These are phyloP conservation scores for Melipona beecheii DNA, from an alignment of 2,888 invertebrate genomes.

Conservation along the genomic window DNA sequence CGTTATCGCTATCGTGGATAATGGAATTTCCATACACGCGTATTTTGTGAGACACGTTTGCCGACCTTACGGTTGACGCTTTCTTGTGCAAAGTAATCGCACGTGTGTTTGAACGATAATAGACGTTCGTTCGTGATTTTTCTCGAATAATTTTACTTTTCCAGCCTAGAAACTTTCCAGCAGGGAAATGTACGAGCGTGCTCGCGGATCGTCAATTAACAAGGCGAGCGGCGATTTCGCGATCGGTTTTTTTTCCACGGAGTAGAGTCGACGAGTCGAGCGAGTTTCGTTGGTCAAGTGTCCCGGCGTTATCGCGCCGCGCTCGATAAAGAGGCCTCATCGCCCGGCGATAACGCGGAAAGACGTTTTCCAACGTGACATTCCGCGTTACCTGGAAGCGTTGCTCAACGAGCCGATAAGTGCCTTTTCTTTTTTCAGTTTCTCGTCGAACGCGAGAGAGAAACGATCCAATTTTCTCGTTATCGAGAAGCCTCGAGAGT, in stretches of 20 bases:
- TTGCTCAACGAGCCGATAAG: slow-evolving; percentile 38
- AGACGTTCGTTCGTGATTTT: no score
- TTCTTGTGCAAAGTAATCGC: no score
- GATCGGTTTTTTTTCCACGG: not conserved
- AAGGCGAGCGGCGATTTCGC: not conserved
- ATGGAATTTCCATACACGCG: no score
- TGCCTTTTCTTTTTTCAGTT: not conserved
- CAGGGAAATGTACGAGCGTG: not conserved
- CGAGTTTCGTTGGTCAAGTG: not conserved
- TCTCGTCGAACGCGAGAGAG: not conserved
- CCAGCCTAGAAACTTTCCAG: no score
- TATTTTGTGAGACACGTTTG: no score
- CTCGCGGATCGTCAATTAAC: slow-evolving; percentile 29
- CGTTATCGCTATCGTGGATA: no score
- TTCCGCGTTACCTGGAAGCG: slow-evolving; percentile 26
- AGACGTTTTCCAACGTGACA: slow-evolving; percentile 27
- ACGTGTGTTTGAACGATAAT: no score
- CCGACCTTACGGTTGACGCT: no score
- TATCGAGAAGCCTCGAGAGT: not conserved
- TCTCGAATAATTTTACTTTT: no score
- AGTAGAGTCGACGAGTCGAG: not conserved
- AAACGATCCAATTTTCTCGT: not conserved
- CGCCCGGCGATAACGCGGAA: slow-evolving; percentile 16
- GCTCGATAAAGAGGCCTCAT: slow-evolving; percentile 41
- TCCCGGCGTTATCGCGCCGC: slow-evolving; percentile 30